Evolutionary conservation across 1,140 invertebrate genomes (phyloP).

Genomic region (Drosophila albomicans): DNA sequence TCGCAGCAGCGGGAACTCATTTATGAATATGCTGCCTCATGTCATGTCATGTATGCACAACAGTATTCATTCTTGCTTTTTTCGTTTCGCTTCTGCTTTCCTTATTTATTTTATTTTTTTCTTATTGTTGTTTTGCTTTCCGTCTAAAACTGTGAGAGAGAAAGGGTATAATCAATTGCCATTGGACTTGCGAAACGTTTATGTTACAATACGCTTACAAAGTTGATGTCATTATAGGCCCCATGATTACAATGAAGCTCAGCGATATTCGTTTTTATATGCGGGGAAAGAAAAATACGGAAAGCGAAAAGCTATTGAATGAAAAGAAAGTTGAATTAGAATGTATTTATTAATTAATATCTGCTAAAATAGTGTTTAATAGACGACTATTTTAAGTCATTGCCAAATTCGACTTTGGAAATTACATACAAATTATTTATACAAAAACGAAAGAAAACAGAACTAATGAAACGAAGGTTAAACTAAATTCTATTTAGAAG

Average conservation of each 20-base stretch:
- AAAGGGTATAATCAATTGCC: constrained; percentile 23
- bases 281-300: too few relatives aligned
- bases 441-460: too few relatives aligned
- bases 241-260: not conserved
- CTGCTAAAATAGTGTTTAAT: too few relatives aligned
- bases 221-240: not conserved
- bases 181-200: not conserved
- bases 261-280: too few relatives aligned
- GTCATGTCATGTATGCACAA: constrained; percentile 43
- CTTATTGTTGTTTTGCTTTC: constrained; percentile 17
- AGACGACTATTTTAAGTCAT: too few relatives aligned
- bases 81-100: not conserved
- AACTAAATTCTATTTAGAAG: too few relatives aligned
- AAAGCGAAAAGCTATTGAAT: too few relatives aligned
- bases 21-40: constrained; percentile 55
- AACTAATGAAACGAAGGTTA: too few relatives aligned
- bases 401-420: too few relatives aligned
- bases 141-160: not conserved
- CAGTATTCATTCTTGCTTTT: constrained; percentile 7
- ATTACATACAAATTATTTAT: too few relatives aligned
- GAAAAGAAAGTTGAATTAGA: too few relatives aligned
- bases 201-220: not conserved
- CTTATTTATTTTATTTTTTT: constrained; percentile 19
- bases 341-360: too few relatives aligned
- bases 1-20: constrained; percentile 36